phyloP scores from a whole-genome alignment of 2,888 invertebrate species.

The Agrochola lychnidis region DNA sequence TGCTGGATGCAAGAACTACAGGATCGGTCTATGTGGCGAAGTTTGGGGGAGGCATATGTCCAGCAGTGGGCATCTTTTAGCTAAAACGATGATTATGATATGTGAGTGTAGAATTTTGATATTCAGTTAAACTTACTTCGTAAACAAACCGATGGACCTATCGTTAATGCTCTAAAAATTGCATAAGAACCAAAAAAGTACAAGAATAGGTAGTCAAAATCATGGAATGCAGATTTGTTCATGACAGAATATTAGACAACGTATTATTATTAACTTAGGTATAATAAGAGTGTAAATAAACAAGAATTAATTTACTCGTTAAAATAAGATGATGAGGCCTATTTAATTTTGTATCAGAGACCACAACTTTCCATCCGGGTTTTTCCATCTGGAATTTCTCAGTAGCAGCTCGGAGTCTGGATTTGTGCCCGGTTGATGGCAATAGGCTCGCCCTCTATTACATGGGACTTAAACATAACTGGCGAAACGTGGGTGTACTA shows the following conservation, averaged over 20 bases:
- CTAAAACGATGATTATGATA: background rate
- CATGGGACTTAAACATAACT: too few relatives aligned
- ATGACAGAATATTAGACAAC: background rate
- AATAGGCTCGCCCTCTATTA: too few relatives aligned
- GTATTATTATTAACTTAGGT: background rate
- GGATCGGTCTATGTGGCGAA: too few relatives aligned
- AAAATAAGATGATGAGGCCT: background rate
- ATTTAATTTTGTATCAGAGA: background rate
- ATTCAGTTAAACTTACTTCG: background rate
- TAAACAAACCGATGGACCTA: background rate
- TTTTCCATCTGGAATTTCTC: too few relatives aligned
- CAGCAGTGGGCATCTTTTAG: background rate
- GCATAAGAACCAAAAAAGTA: background rate
- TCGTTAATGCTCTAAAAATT: background rate
- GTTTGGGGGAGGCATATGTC: background rate
- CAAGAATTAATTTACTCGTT: conserved; percentile 1
- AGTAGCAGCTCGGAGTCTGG: too few relatives aligned
- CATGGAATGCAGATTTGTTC: background rate
- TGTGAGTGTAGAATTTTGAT: background rate
- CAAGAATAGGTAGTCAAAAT: background rate
- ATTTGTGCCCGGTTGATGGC: too few relatives aligned
- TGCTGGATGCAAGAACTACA: background rate
- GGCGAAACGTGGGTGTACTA: too few relatives aligned
- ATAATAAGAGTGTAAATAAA: background rate
- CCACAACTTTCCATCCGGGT: background rate